phyloP scores from a whole-genome alignment of 1,140 invertebrate genomes.

The Ladona fulva region DNA sequence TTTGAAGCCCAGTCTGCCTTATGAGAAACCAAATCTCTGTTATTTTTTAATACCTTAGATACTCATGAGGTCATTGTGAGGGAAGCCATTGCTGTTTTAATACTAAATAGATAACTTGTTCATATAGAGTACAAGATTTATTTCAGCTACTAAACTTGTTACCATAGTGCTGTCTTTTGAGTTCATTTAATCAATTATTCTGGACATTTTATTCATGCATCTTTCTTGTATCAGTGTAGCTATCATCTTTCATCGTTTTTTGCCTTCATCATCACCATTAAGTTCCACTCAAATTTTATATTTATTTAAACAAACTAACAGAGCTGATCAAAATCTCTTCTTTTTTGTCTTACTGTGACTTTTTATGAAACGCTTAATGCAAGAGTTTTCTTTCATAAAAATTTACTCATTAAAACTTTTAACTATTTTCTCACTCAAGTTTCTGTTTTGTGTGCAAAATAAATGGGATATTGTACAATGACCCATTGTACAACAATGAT shows the following conservation, averaged over 20 bases:
- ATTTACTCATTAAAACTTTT: neutral
- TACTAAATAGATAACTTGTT: neutral
- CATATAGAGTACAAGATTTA: constrained; percentile 3
- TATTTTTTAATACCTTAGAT: constrained; percentile 1
- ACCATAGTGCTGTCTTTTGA: constrained; percentile 3
- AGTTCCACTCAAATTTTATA: neutral
- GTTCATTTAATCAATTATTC: neutral
- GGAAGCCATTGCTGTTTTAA: constrained; percentile 9
- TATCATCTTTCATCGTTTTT: neutral
- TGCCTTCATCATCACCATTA: neutral
- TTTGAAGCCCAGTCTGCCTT: neutral
- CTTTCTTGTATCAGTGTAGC: constrained; percentile 1
- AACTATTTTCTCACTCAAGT: neutral
- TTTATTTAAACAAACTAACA: constrained; percentile 9
- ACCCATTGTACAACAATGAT: constrained; percentile 11
- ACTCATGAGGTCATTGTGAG: neutral
- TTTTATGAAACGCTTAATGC: constrained; percentile 11
- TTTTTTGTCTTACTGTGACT: constrained; percentile 8
- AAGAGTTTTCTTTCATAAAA: neutral
- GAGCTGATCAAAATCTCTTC: neutral
- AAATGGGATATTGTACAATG: neutral
- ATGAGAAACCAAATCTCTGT: constrained; percentile 6
- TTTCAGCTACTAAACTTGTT: constrained; percentile 1
- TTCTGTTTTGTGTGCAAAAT: constrained; percentile 12
- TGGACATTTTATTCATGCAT: neutral